Conservation (phyloP, 2,888 invertebrate genomes). For the Venustoraphidia nigricollis region DNA sequence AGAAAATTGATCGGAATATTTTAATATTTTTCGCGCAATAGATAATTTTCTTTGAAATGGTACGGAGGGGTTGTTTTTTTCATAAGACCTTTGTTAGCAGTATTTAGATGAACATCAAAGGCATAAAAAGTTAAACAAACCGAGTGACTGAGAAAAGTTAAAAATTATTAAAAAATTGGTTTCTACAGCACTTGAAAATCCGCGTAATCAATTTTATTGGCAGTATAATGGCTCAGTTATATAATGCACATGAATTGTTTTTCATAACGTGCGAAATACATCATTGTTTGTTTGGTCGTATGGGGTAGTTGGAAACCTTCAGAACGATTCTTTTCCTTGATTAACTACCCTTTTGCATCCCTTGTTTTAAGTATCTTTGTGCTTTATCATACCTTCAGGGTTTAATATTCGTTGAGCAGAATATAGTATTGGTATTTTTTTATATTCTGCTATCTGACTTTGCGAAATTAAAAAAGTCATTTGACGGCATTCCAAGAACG, state of each 20-base stretch:
- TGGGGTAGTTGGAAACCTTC: not conserved
- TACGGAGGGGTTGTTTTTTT: too few species aligned
- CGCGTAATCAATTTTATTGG: slow-evolving; percentile 2
- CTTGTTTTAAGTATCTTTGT: slow-evolving; percentile 5
- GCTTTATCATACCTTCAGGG: slow-evolving; percentile 1
- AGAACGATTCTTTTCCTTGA: slow-evolving; percentile 2
- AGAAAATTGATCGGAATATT: too few species aligned
- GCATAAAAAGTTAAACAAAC: not conserved
- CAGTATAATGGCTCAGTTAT: not conserved
- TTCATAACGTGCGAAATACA: not conserved
- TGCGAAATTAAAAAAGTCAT: too few species aligned
- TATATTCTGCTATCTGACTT: too few species aligned
- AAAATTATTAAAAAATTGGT: slow-evolving; percentile 1
- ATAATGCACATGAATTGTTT: not conserved
- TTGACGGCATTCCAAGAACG: too few species aligned
- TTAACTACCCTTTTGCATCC: slow-evolving; percentile 5
- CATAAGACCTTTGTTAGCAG: too few species aligned
- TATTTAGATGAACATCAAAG: too few species aligned
- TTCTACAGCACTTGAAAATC: not conserved
- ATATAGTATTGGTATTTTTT: not conserved
- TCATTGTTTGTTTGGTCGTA: not conserved
- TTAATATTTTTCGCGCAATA: too few species aligned
- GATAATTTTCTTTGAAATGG: too few species aligned
- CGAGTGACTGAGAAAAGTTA: not conserved
- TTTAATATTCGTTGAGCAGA: not conserved